Base-by-base conservation (phyloP, 2,797 vertebrate genomes). In the Diplodus puntazzo region DNA sequence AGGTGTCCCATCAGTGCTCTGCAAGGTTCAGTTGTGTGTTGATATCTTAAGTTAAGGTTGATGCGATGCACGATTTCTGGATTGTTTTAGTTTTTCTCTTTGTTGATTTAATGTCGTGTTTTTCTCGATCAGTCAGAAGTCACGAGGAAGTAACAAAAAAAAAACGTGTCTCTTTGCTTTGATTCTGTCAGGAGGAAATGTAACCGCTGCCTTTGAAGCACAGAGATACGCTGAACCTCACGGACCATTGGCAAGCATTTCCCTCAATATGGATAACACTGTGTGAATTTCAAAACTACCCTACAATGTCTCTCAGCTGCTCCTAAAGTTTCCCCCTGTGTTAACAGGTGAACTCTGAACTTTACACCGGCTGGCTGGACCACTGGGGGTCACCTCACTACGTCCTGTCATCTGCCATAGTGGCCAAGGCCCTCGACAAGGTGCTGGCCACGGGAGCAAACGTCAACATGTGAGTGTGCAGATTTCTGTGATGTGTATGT, bases 321-420 rank as follows among this genome's bases (percentile, higher is more conserved):
- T 76, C 43, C 71, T 11, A 1, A 6, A 1, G 25, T 65, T 48
- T 25, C 21, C 18, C 76, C 18, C 25, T 43, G 11, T 46, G 14
- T 75, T 68, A 21, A 25, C 81, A 99, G 98, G 93, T 99, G 81
- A 99, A 99, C 93, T 99, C 98, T 30, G 98, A 99, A 77, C 99
- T 97, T 88, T 99, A 99, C 85, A 96, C 96, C 1, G 98, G 98
- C 84, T 99, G 98, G 98, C 89, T 99, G 88, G 98, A 99, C 93
- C 96, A 99, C 71, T 99, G 98, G 98, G 98, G 98, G 13, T 71
- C 90, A 21, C 87, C 0, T 39, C 98, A 99, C 85, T 91, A 94
- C 0, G 92, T 92, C 0, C 93, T 97, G n/a, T 62, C 92, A 0
- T 52, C 95, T 23, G 39, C 93, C 27, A 6, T 0, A 0, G 85